A percentile compares a stretch with the other conserved stretches of the same genome.
These are phyloP conservation scores for Solea senegalensis DNA, from an alignment of 2,113 vertebrate genomes.

Conservation along the genomic window DNA sequence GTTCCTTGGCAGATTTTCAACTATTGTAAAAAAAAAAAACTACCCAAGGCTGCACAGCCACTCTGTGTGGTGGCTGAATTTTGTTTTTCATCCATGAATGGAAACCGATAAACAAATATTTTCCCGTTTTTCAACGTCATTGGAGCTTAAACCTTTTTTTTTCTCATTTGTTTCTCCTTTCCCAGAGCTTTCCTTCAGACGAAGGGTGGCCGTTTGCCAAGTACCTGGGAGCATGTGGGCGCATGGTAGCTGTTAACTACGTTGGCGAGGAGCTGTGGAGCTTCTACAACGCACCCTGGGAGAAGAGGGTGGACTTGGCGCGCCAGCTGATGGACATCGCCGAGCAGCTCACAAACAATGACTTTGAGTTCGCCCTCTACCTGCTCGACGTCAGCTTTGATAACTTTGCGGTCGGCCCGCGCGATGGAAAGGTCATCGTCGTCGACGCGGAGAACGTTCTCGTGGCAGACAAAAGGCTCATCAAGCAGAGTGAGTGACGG, in stretches of 20 bases:
- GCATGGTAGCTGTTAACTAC: conserved; percentile 97
- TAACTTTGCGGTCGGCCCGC: conserved; percentile 97
- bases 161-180: conserved; percentile 23
- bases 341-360: conserved; percentile 98
- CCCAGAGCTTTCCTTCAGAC: conserved; percentile 96
- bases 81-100: conserved; percentile 4
- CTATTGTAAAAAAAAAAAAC: conserved; percentile 48
- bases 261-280: conserved; percentile 98
- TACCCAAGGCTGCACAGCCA: conserved; percentile 32
- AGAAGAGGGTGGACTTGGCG: conserved; percentile 94
- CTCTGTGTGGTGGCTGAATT: conserved; percentile 27
- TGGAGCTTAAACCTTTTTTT: neutral
- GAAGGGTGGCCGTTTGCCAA: conserved; percentile 99
- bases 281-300: conserved; percentile 96
- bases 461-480: conserved; percentile 96
- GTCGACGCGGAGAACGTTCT: conserved; percentile 98
- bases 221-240: conserved; percentile 96
- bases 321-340: conserved; percentile 98
- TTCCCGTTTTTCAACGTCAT: conserved; percentile 24
- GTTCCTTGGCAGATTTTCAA: conserved; percentile 61
- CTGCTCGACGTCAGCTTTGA: conserved; percentile 98
- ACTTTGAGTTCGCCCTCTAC: conserved; percentile 99
- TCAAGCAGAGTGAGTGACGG: conserved; percentile 93
- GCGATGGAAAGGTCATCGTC: conserved; percentile 97
- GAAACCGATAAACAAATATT: conserved; percentile 38